These are phyloP conservation scores for Lasiommata megera DNA, from an alignment of 2,888 invertebrate species.

Conservation along the genomic window DNA sequence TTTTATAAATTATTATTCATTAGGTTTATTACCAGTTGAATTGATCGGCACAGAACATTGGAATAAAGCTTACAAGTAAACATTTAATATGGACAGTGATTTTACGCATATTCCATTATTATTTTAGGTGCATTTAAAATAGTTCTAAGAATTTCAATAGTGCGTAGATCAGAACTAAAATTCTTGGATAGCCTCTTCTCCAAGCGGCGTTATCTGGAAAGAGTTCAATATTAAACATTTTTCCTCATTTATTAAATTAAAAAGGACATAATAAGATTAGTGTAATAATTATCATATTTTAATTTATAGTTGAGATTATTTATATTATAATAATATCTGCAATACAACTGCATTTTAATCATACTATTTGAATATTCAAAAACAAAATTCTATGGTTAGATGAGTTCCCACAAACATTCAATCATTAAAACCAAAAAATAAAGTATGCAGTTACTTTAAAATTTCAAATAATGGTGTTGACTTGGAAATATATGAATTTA, in stretches of 20 bases:
- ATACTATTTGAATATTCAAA: too few species aligned
- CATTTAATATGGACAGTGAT: slow-evolving; percentile 28
- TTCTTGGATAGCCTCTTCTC: slow-evolving; percentile 56
- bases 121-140: slow-evolving; percentile 27
- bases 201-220: slow-evolving; percentile 61
- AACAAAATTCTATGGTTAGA: too few species aligned
- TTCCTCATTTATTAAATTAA: neutral
- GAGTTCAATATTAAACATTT: slow-evolving; percentile 11
- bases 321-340: too few species aligned
- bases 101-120: slow-evolving; percentile 14
- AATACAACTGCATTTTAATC: too few species aligned
- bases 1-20: slow-evolving; percentile 20
- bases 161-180: slow-evolving; percentile 46
- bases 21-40: slow-evolving; percentile 5
- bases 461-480: too few species aligned
- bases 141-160: slow-evolving; percentile 32
- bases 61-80: slow-evolving; percentile 16
- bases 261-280: too few species aligned
- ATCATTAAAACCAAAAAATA: too few species aligned
- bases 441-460: too few species aligned
- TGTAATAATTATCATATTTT: too few species aligned
- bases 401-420: too few species aligned
- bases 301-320: too few species aligned
- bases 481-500: too few species aligned
- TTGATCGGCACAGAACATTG: neutral